Percentiles rank a stretch among this genome's conserved stretches.
Evolutionary conservation across 2,797 vertebrate genomes (phyloP).

Genomic region (Schizopygopsis malacanthus): DNA sequence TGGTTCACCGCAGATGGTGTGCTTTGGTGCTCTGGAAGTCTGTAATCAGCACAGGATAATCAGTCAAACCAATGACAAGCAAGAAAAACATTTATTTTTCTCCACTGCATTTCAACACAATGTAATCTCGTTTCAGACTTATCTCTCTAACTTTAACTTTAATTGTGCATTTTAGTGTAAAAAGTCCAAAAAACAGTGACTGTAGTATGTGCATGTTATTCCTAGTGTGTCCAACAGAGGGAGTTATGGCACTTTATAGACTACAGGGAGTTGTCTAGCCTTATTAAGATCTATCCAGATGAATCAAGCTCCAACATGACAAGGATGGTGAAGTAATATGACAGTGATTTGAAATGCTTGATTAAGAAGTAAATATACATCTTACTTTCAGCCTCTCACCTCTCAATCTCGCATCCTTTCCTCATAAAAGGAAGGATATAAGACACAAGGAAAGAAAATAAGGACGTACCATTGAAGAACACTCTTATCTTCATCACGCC

Average conservation of each 20-base stretch:
- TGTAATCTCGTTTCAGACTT: neutral
- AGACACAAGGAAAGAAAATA: neutral
- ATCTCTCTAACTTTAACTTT: neutral
- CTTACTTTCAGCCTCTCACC: neutral
- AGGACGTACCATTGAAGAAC: neutral
- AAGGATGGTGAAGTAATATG: neutral
- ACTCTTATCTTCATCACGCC: slow-evolving; percentile 64
- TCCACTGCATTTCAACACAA: neutral
- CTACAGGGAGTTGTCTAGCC: neutral
- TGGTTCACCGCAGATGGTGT: slow-evolving; percentile 12
- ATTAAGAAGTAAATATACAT: neutral
- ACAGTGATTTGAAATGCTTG: neutral
- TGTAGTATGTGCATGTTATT: slow-evolving; percentile 7
- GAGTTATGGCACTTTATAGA: slow-evolving; percentile 28
- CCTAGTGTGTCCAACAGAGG: slow-evolving; percentile 63
- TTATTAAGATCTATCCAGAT: neutral
- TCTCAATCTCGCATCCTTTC: neutral
- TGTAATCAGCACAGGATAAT: slow-evolving; percentile 27
- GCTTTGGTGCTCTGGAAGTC: slow-evolving; percentile 18
- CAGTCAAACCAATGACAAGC: neutral
- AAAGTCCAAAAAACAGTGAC: neutral
- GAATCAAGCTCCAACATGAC: neutral
- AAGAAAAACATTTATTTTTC: neutral
- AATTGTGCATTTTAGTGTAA: neutral
- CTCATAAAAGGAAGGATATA: neutral